These are phyloP conservation scores for Menidia beryllina DNA, from an alignment of 2,113 vertebrate species.

Conservation along the genomic window DNA sequence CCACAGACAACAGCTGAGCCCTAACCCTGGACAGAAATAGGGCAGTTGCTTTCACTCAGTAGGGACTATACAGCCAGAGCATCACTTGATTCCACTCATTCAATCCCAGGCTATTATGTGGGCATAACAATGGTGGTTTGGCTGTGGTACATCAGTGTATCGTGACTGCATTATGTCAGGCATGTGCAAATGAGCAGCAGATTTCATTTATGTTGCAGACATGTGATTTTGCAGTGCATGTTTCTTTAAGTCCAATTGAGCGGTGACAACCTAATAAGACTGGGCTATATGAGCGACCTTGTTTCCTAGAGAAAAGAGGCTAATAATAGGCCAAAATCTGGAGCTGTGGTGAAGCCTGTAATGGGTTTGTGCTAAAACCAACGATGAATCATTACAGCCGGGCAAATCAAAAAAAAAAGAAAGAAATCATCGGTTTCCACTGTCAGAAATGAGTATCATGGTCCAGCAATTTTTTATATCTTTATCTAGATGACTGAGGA, in stretches of 20 bases:
- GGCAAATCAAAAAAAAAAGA: slow-evolving; percentile 60
- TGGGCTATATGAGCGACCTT: slow-evolving; percentile 76
- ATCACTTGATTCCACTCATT: slow-evolving; percentile 55
- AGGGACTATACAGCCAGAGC: slow-evolving; percentile 43
- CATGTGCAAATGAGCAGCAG: slow-evolving; percentile 28
- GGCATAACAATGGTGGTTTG: slow-evolving; percentile 46
- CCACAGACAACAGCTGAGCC: slow-evolving; percentile 80
- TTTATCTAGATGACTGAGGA: slow-evolving; percentile 13
- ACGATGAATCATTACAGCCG: slow-evolving; percentile 58
- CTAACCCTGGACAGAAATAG: slow-evolving; percentile 74
- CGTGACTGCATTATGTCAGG: slow-evolving; percentile 17
- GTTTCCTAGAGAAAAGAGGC: slow-evolving; percentile 76
- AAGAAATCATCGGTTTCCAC: slow-evolving; percentile 44
- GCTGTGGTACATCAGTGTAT: slow-evolving; percentile 32
- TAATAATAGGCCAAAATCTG: slow-evolving; percentile 80
- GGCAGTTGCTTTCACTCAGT: slow-evolving; percentile 60
- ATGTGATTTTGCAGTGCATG: slow-evolving; percentile 38
- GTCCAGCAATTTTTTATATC: slow-evolving; percentile 32
- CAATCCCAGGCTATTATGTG: slow-evolving; percentile 36
- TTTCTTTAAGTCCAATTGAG: slow-evolving; percentile 70
- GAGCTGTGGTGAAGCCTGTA: slow-evolving; percentile 69
- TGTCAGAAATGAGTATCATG: slow-evolving; percentile 36
- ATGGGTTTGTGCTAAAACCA: slow-evolving; percentile 64
- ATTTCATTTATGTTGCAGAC: slow-evolving; percentile 16
- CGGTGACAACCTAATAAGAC: slow-evolving; percentile 74